phyloP scores from a whole-genome alignment of 2,113 vertebrate genomes.

The Crotalus horridus region DNA sequence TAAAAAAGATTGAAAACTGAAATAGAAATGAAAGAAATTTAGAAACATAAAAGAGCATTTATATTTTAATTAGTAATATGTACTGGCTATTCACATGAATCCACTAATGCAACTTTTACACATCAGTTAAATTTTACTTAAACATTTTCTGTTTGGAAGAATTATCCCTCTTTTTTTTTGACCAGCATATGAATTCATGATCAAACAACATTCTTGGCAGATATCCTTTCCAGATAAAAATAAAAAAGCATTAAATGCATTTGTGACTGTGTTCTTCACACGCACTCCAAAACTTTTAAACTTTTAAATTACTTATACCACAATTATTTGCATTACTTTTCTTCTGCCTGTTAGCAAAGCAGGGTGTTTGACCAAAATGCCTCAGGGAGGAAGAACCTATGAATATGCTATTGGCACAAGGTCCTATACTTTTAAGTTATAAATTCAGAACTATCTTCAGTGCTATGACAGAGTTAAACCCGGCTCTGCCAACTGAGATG shows the following conservation, averaged over 20 bases:
- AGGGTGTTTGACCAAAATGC: background rate
- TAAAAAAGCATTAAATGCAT: background rate
- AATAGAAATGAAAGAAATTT: background rate
- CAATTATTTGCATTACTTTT: background rate
- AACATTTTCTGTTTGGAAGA: background rate
- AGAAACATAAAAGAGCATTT: background rate
- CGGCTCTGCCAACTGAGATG: background rate
- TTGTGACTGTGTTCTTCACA: background rate
- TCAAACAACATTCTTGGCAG: background rate
- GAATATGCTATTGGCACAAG: background rate
- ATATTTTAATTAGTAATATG: conserved; percentile 5
- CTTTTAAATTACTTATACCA: background rate
- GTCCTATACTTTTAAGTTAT: background rate
- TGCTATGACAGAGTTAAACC: background rate
- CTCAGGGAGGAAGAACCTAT: background rate
- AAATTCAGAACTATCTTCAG: background rate
- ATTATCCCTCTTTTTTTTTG: background rate
- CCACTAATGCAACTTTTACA: background rate
- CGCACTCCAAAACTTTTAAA: background rate
- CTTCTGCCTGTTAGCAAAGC: background rate
- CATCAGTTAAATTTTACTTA: background rate
- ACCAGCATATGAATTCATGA: background rate
- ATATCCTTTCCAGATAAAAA: background rate
- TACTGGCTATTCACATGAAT: background rate
- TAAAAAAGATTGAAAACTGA: background rate